Conservation (phyloP, 2,797 vertebrate species). For the Enteromius thamalakanensis region DNA sequence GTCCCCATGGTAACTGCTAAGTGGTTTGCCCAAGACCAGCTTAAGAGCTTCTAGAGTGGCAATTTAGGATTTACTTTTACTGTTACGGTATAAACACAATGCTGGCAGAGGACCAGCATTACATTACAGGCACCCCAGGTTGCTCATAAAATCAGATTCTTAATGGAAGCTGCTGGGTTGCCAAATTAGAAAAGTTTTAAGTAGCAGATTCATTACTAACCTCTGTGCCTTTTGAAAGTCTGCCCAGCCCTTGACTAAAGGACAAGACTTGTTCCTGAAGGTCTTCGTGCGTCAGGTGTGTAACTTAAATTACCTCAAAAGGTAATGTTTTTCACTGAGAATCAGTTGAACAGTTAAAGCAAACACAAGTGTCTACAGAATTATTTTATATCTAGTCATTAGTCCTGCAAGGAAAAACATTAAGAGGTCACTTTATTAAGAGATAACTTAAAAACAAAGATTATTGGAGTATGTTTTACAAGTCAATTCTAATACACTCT, state of each 20-base stretch:
- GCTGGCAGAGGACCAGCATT: slow-evolving; percentile 35
- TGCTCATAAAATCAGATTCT: slow-evolving; percentile 19
- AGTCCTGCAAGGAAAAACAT: background rate
- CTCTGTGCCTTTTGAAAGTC: background rate
- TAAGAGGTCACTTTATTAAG: too few relatives aligned
- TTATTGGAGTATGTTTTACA: background rate
- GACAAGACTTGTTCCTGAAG: background rate
- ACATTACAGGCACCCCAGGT: slow-evolving; percentile 17
- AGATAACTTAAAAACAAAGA: background rate
- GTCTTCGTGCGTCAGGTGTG: background rate
- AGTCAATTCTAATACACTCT: background rate
- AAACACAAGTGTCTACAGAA: background rate
- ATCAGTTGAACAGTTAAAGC: background rate
- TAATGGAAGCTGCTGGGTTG: slow-evolving; percentile 4
- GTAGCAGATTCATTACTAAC: slow-evolving; percentile 4
- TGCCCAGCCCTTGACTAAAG: background rate
- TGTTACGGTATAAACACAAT: slow-evolving; percentile 31
- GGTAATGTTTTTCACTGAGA: background rate
- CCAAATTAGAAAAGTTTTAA: slow-evolving; percentile 30
- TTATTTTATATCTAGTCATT: background rate
- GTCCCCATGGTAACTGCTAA: slow-evolving; percentile 33
- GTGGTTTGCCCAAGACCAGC: slow-evolving; percentile 31
- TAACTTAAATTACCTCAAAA: background rate
- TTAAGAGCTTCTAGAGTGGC: slow-evolving; percentile 38
- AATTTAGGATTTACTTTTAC: slow-evolving; percentile 39